Base-by-base conservation (phyloP, 1,140 invertebrate genomes). In the Saccostrea echinata region DNA sequence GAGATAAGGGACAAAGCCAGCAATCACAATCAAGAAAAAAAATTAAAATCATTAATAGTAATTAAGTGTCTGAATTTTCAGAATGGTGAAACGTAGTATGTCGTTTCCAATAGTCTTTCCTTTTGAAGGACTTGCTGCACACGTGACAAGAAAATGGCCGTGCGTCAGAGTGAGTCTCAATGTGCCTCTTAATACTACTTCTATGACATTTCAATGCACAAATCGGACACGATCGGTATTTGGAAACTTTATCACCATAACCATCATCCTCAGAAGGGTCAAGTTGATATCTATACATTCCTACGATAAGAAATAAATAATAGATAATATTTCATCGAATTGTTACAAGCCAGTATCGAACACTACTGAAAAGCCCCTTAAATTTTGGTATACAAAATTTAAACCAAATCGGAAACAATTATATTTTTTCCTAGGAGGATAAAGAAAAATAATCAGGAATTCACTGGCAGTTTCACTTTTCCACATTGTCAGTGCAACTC, bases 131-230 rank as follows among this genome's bases (percentile, higher is more conserved):
- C 68, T 76, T 76, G 24, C 18, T 30, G 27, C 68, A 76, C 27
- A 76, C 68, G 16, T 16, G 27, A 76, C 68, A 76, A 16, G 16
- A 30, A 27, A 76, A 76, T 33, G 68, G 68, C 9, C 68, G 68
- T 76, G 68, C 68, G 9, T 76, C 68, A 33, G 68, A 76, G 27
- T 76, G 68, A 76, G 24, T 76, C 27, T 27, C 24, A 76, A 76
- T 33, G 30, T 76, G 68, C 16, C 68, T 11, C 27, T 76, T 76
- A 30, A 76, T 76, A 33, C 68, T 76, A 76, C 30, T 76, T 76
- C 68, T 76, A 76, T 76, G 68, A 76, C 68, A 76, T 76, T 76
- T 76, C 68, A 76, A 33, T 76, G 27, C 68, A 76, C 68, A 76
- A 33, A 76, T 76, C 27, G 68, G 68, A 18, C 68, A 76, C 27